These are phyloP conservation scores for Pelobates cultripes DNA, from an alignment of 2,797 vertebrate genomes.

Conservation along the genomic window DNA sequence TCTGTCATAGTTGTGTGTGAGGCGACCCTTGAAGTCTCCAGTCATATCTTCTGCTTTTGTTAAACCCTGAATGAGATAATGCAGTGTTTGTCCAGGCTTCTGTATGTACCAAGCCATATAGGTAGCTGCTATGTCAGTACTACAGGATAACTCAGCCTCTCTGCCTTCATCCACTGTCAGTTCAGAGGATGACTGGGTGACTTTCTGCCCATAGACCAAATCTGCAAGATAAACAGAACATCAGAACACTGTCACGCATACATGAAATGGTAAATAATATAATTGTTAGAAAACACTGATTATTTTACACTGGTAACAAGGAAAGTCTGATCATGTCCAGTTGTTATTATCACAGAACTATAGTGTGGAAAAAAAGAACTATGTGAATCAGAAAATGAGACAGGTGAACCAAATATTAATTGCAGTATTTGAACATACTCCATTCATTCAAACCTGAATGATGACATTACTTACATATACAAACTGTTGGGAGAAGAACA, in stretches of 20 bases:
- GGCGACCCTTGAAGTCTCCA: constrained; percentile 18
- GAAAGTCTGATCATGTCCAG: no score
- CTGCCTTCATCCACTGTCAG: background rate
- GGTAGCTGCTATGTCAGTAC: constrained; percentile 2
- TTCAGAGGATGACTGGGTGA: background rate
- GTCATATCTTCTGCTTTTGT: constrained; percentile 33
- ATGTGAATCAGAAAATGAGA: no score
- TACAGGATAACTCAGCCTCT: constrained; percentile 6
- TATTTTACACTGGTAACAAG: no score
- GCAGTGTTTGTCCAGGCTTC: background rate
- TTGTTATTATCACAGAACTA: no score
- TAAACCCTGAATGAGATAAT: background rate
- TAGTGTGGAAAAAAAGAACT: no score
- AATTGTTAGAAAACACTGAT: no score
- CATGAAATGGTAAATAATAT: no score
- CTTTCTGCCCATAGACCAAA: background rate
- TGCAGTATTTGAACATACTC: no score
- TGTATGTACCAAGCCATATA: background rate
- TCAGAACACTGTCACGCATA: no score
- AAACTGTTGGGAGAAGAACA: background rate
- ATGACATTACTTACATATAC: background rate
- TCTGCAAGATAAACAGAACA: background rate
- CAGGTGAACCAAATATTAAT: no score
- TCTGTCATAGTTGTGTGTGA: constrained; percentile 41
- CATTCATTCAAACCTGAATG: background rate